Base-by-base conservation (phyloP, 2,113 vertebrate species). In the Oreochromis spilurus region DNA sequence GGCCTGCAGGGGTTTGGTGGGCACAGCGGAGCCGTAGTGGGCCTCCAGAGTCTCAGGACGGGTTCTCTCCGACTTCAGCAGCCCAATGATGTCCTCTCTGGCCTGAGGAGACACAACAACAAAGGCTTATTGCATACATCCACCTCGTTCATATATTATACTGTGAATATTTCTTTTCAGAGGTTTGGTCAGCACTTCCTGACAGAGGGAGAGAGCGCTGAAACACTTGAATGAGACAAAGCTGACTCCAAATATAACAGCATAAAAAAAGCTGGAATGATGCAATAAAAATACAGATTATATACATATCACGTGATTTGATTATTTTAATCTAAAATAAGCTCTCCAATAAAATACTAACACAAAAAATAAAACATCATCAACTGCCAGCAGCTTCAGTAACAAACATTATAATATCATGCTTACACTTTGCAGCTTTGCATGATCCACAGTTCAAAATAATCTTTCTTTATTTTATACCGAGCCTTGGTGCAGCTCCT, bases 31-130 rank as follows among this genome's bases (percentile, higher is more conserved):
- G 34, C 98, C 99, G 5, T 99, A 99, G 34, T 97, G 97, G 78
- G 98, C 97, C 94, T 99, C 98, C 92, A 99, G 95, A 86, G 94
- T 92, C 94, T 98, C 97, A 0, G 98, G 97, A 17, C 96, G 95
- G 36, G 96, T 97, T 93, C 95, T 97, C 87, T 97, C 97, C 0
- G 97, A 96, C 95, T 97, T 97, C 95, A 99, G 91, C 97, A 99
- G 97, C 79, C 97, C 94, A 92, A 99, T 99, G 92, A 99, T 95
- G 94, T 99, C 98, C 77, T 99, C 99, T 84, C 98, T 96, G 87
- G 99, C 99, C 99, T 99, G 96, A 86, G 88, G 89, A 72, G 85
- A 67, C 83, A 86, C 34, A 65, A 65, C 5, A 24, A 5, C 19
- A 12, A 9, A 38, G 60, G 29, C 13, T 13, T 48, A 65, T 6